Base-by-base conservation (phyloP, 2,888 invertebrate genomes). In the Mystacides longicornis region DNA sequence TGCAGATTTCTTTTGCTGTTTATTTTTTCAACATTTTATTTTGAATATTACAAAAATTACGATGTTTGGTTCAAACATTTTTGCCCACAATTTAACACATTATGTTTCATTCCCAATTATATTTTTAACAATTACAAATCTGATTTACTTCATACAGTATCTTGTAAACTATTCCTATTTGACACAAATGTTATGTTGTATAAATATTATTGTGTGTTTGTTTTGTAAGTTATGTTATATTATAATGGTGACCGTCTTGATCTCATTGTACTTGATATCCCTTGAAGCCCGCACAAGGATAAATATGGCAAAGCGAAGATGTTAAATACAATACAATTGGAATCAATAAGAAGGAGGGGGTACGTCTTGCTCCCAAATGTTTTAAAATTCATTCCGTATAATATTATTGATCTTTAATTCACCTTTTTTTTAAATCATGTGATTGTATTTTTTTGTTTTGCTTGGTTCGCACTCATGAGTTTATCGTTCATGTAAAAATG, bases 281-380 rank as follows among this genome's bases (percentile, higher is more conserved):
- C 49, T 48, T 48, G 52, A 89, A 89, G 84, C 85, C 86, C 81
- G 83, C 87, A 89, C 81, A 88, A 89, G 85, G 87, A 88, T 82
- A 88, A 89, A 75, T 85, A 83, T 78, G 86, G 86, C 75, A 86
- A 86, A 78, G 84, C 85, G 76, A 86, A 86, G 84, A 82, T 83
- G 79, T 82, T 86, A 79, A 85, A 81, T 81, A 79, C 78, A 76
- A 81, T 80, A 78, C 86, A 86, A 77, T 83, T 86, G 79, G 85
- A 85, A 78, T 82, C 81, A 73, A 84, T 86, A 79, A 82, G 81
- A 74, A 81, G 80, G 73, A 80, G 81, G 77, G 86, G 86, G 86
- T 86, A 86, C 79, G 83, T 84, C 77, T 63, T 63, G 64, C 60
- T 58, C 62, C 62, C 56, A 57, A 60, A 58, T 55, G 58, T 62